Evolutionary conservation across 2,797 vertebrate species (phyloP).

Genomic region (Amniataba percoides): DNA sequence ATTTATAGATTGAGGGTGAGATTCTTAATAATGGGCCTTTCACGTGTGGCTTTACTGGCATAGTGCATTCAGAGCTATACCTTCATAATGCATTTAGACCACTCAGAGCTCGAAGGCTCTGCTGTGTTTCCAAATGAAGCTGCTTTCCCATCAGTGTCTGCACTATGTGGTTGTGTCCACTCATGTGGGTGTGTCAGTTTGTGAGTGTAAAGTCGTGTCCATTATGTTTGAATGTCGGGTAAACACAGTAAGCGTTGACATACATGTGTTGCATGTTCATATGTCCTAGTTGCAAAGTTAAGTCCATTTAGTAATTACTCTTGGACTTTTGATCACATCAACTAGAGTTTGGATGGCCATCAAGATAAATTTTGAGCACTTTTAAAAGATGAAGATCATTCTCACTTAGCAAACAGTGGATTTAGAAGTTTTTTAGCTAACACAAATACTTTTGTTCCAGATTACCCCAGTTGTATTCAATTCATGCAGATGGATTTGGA

Average conservation of each 20-base stretch:
- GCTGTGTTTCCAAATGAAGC: neutral
- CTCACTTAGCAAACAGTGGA: too few species aligned
- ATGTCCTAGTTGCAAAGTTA: neutral
- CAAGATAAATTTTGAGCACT: too few species aligned
- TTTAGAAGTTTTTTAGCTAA: too few species aligned
- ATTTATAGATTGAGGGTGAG: constrained; percentile 10
- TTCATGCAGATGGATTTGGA: neutral
- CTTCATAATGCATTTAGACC: constrained; percentile 29
- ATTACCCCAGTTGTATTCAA: too few species aligned
- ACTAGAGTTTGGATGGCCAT: too few species aligned
- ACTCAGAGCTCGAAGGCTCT: constrained; percentile 23
- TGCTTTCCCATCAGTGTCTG: constrained; percentile 26
- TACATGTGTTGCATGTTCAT: constrained; percentile 1
- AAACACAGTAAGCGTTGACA: constrained; percentile 24
- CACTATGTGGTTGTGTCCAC: neutral
- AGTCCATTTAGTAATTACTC: neutral
- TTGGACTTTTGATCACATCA: neutral
- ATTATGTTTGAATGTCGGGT: constrained; percentile 2
- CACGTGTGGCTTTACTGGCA: too few species aligned
- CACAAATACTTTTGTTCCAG: too few species aligned
- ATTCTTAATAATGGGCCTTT: neutral
- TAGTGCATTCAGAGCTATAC: constrained; percentile 22
- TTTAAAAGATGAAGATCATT: too few species aligned
- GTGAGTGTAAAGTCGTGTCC: neutral
- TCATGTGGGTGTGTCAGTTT: neutral